phyloP scores from a whole-genome alignment of 2,113 vertebrate genomes.

The Ranitomeya variabilis region DNA sequence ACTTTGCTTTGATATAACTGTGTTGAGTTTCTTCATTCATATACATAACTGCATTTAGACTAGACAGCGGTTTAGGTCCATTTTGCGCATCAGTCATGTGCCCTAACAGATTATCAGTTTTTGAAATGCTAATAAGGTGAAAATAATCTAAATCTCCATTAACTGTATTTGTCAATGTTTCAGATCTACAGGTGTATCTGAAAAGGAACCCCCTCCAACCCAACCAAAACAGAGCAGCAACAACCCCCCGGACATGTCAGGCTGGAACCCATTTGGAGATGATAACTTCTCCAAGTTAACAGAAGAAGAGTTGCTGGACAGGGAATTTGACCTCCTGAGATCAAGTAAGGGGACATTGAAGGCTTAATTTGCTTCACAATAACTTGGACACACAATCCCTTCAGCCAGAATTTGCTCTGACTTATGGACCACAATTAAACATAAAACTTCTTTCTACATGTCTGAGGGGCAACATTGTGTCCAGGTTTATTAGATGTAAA shows the following conservation, averaged over 20 bases:
- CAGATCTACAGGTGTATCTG: constrained; percentile 68
- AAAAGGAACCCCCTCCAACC: constrained; percentile 69
- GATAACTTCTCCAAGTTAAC: constrained; percentile 97
- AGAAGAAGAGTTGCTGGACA: constrained; percentile 94
- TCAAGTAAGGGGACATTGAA: constrained; percentile 91
- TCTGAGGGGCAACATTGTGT: constrained; percentile 70
- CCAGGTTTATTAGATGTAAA: constrained; percentile 8
- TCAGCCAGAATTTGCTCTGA: constrained; percentile 63
- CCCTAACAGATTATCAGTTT: no score
- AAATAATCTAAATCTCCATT: not conserved
- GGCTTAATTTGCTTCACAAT: constrained; percentile 84
- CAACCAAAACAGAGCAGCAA: constrained; percentile 77
- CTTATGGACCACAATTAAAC: constrained; percentile 52
- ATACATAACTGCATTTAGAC: no score
- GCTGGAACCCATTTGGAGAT: constrained; percentile 97
- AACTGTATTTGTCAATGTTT: not conserved
- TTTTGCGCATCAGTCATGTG: no score
- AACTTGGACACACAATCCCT: constrained; percentile 65
- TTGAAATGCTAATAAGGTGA: not conserved
- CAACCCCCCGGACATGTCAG: constrained; percentile 95
- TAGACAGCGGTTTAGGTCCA: no score
- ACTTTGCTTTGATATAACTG: not conserved
- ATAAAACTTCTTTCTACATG: constrained; percentile 70
- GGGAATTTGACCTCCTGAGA: constrained; percentile 97
- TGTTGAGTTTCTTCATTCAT: not conserved